A percentile compares a stretch with the other conserved stretches of the same genome.
Conservation (phyloP, 2,888 invertebrate genomes). For the Caenorhabditis sp. region DNA sequence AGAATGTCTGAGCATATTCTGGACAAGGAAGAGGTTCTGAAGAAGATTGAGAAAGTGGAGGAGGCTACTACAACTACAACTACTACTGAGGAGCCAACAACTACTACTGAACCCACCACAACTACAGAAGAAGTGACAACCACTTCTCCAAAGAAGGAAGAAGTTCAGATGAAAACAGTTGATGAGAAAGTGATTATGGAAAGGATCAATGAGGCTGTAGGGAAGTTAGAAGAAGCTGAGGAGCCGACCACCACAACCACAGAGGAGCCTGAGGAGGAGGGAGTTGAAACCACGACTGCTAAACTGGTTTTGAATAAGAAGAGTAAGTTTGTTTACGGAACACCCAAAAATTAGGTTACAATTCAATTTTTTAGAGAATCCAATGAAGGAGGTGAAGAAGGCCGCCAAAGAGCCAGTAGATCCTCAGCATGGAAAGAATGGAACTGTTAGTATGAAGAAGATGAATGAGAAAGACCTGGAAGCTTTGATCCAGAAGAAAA, state of each 20-base stretch:
- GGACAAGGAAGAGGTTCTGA: slow-evolving; percentile 51
- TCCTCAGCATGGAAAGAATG: slow-evolving; percentile 21
- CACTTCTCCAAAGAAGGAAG: slow-evolving; percentile 31
- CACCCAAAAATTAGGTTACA: background rate
- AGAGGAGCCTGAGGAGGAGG: slow-evolving; percentile 25
- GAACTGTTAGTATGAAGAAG: slow-evolving; percentile 36
- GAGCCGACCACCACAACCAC: slow-evolving; percentile 38
- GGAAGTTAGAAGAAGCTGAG: slow-evolving; percentile 31
- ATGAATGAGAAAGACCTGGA: slow-evolving; percentile 38
- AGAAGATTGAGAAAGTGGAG: slow-evolving; percentile 48
- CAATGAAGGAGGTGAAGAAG: slow-evolving; percentile 23
- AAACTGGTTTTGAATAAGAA: slow-evolving; percentile 57
- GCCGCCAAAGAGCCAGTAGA: background rate
- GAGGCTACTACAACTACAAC: slow-evolving; percentile 10
- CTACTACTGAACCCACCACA: slow-evolving; percentile 12
- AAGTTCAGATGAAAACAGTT: slow-evolving; percentile 44
- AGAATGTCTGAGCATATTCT: slow-evolving; percentile 38
- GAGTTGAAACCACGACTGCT: slow-evolving; percentile 44
- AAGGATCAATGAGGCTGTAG: slow-evolving; percentile 46
- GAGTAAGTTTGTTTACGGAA: slow-evolving; percentile 37
- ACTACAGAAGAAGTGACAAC: slow-evolving; percentile 21
- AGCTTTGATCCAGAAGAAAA: slow-evolving; percentile 17
- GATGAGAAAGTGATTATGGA: slow-evolving; percentile 56
- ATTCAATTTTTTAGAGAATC: slow-evolving; percentile 37
- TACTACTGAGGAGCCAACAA: slow-evolving; percentile 8